Conservation (phyloP, 2,113 vertebrate genomes). For the Festucalex cinctus region DNA sequence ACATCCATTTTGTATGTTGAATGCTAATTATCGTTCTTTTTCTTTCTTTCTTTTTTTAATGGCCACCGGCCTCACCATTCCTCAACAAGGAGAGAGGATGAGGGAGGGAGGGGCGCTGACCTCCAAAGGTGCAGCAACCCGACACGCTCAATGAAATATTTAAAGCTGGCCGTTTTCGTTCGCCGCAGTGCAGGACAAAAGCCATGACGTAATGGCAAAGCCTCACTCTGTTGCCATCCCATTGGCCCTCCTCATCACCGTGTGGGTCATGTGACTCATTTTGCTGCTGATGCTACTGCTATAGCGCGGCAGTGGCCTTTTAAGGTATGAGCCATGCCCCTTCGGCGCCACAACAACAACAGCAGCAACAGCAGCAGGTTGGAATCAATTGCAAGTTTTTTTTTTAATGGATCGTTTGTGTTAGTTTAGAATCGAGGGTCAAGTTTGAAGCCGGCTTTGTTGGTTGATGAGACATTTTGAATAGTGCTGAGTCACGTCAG, state of each 20-base stretch:
- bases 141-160: slow-evolving; percentile 79
- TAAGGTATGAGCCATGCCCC: slow-evolving; percentile 54
- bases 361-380: slow-evolving; percentile 32
- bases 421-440: not conserved
- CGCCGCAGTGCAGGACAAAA: slow-evolving; percentile 73
- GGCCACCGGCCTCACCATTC: not conserved
- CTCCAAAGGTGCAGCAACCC: slow-evolving; percentile 70
- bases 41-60: not conserved
- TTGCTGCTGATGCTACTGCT: slow-evolving; percentile 14
- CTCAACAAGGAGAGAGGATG: slow-evolving; percentile 17
- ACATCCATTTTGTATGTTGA: not conserved
- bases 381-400: not conserved
- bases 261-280: slow-evolving; percentile 58
- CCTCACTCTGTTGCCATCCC: not conserved
- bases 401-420: not conserved
- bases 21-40: not conserved
- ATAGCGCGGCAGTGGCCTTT: slow-evolving; percentile 44
- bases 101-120: slow-evolving; percentile 46
- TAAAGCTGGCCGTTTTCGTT: slow-evolving; percentile 70
- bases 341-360: slow-evolving; percentile 57
- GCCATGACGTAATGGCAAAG: slow-evolving; percentile 66
- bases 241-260: slow-evolving; percentile 45
- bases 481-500: not conserved
- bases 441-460: not conserved
- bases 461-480: not conserved